Evolutionary conservation across 2,113 vertebrate species (phyloP), one percentile per base, ranked within the genome.

Genomic region (Toxostoma redivivum): DNA sequence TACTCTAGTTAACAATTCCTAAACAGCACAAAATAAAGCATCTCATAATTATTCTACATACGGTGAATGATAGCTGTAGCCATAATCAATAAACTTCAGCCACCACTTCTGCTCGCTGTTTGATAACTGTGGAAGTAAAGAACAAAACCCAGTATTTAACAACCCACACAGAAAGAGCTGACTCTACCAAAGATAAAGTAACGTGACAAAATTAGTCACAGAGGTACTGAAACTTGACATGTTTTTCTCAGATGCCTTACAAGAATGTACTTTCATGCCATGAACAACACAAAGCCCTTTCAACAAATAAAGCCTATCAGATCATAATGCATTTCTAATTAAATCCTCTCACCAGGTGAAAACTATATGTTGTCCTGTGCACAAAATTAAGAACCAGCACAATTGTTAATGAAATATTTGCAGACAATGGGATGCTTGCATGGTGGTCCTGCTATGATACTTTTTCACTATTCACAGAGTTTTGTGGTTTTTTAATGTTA

Each of bases 51-150:
- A 30, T 27, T 76, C 69, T 97, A 98, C 98, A 3, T 98, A 98
- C 98, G 91, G 74, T 31, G 90, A 86, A 85, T 83, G 94, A 92
- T 61, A 93, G 81, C 21, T 94, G 69, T 88, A 92, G 47, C 83
- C 54, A 48, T 94, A 94, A 65, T 95, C 81, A 45, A 92, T 93
- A 28, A 91, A 96, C 96, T 98, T 98, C 91, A 98, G 51, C 98
- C 98, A 98, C 98, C 98, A 98, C 73, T 94, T 98, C 92, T 98
- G 97, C 20, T 95, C 96, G 0, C 85, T 94, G 76, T 40, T 73
- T 33, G 98, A 96, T 91, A 98, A 97, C 98, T 98, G 97, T 88
- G 33, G 91, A 95, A 93, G 91, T 33, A 85, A 94, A 83, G 33
- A 81, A 82, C 51, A 84, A 79, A 84, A 58, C 5, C 6, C 71